phyloP scores from a whole-genome alignment of 1,140 invertebrate species.

The Hyles euphorbiae region DNA sequence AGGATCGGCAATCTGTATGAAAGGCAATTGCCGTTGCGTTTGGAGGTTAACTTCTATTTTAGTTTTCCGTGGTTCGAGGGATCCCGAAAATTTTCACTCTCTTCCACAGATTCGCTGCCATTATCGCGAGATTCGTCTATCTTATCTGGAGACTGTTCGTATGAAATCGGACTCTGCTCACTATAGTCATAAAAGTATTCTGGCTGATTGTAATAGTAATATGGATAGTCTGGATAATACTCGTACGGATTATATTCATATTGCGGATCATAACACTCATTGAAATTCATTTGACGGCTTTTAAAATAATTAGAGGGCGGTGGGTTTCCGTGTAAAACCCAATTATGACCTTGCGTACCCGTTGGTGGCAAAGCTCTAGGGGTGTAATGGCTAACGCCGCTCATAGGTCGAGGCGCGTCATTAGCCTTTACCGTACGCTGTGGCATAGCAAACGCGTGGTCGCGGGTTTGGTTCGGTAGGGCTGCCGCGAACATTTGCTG shows the following conservation, averaged over 20 bases:
- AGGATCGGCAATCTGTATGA: conserved; percentile 10
- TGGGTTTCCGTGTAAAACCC: conserved; percentile 15
- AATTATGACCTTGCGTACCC: conserved; percentile 5
- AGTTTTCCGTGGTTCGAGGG: conserved; percentile 9
- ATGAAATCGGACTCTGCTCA: not conserved
- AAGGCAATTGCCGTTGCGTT: conserved; percentile 19
- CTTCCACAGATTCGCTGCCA: too few relatives aligned
- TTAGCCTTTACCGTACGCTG: not conserved
- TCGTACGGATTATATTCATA: conserved; percentile 9
- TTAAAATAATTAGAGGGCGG: conserved; percentile 23
- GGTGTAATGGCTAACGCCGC: conserved; percentile 15
- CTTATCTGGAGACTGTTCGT: not conserved
- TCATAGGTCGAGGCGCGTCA: conserved; percentile 13
- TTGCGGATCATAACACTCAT: conserved; percentile 12
- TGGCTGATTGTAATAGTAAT: not conserved
- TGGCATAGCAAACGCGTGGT: not conserved
- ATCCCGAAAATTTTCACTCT: conserved; percentile 14
- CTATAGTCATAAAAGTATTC: not conserved
- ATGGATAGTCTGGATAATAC: not conserved
- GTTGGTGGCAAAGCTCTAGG: conserved; percentile 6
- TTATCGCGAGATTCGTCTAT: not conserved
- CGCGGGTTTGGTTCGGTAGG: not conserved
- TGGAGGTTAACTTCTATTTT: conserved; percentile 23
- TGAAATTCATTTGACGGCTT: conserved; percentile 15
- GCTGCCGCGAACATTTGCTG: conserved; percentile 4